Evolutionary conservation across 2,888 invertebrate genomes (phyloP), one percentile per base, ranked within the genome.

Genomic region (Phortica okadai): DNA sequence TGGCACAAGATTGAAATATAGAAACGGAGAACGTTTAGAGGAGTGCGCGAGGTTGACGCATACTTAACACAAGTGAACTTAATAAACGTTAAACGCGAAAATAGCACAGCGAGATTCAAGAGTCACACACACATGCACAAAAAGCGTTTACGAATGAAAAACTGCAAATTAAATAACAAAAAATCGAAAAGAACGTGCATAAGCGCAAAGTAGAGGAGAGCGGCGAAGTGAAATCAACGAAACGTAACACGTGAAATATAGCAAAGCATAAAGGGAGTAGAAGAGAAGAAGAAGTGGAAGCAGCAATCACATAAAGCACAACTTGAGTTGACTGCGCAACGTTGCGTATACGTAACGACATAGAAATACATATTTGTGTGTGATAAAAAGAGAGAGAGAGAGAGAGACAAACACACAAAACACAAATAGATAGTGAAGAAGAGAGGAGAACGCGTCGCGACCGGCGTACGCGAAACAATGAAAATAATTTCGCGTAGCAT

Each of bases 401-500:
- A 56, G 11, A 50, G 7, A 6, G 1, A 54, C 45, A 73, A 45
- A 45, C 3, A 44, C 44, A 44, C 25, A 67, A 67, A 44, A 67
- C 25, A 14, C 41, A 44, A 42, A n/a, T n/a, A 21, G 41, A 44
- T 3, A 14, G 33, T 45, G 2, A 56, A 54, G 73, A 69, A 50
- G 14, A 3, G 8, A 3, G 6, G 14, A 50, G 50, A 3, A 50
- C 50, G 50, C 50, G 42, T 44, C 41, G 67, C 44, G 44, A n/a
- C 75, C 69, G 78, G 72, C 74, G 66, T 56, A 73, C 70, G 79
- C 78, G 77, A 76, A 83, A 88, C 88, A 89, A 88, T 89, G 88
- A 83, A 82, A 84, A 83, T 84, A 78, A 81, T 89, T 86, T 83
- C 87, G 79, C 82, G 76, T 78, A 84, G 86, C 84, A 89, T 84